Conservation (phyloP, 1,140 invertebrate genomes). For the Leptonema lineaticorne region DNA sequence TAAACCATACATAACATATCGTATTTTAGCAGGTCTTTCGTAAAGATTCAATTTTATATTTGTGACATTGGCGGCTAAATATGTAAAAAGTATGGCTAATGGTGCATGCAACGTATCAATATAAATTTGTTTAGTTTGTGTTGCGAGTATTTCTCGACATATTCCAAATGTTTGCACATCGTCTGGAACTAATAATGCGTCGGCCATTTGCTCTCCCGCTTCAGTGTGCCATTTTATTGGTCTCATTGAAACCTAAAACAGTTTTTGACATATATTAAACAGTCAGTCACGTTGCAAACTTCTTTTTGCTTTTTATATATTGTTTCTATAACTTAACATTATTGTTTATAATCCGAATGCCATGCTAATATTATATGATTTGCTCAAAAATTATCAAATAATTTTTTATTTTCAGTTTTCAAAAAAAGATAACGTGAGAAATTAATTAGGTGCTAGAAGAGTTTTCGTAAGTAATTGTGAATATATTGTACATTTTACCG, state of each 20-base stretch:
- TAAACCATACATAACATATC: constrained; percentile 60
- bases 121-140: constrained; percentile 58
- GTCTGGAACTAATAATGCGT: constrained; percentile 68
- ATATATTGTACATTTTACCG: too few species aligned
- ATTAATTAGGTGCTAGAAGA: too few species aligned
- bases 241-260: constrained; percentile 57
- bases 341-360: too few species aligned
- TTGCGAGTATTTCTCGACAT: constrained; percentile 67
- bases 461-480: too few species aligned
- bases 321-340: too few species aligned
- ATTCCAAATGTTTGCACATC: constrained; percentile 77
- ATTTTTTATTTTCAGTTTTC: too few species aligned
- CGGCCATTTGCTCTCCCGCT: constrained; percentile 60
- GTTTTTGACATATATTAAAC: neutral
- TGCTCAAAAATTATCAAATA: too few species aligned
- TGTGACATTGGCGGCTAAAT: constrained; percentile 52
- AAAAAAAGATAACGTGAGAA: neutral
- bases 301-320: too few species aligned
- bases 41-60: constrained; percentile 61
- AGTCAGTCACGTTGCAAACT: too few species aligned
- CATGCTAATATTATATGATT: too few species aligned
- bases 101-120: constrained; percentile 56
- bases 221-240: constrained; percentile 62
- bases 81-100: constrained; percentile 51
- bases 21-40: constrained; percentile 51